Conservation (phyloP, 2,888 invertebrate genomes). For the Melanophora roralis region DNA sequence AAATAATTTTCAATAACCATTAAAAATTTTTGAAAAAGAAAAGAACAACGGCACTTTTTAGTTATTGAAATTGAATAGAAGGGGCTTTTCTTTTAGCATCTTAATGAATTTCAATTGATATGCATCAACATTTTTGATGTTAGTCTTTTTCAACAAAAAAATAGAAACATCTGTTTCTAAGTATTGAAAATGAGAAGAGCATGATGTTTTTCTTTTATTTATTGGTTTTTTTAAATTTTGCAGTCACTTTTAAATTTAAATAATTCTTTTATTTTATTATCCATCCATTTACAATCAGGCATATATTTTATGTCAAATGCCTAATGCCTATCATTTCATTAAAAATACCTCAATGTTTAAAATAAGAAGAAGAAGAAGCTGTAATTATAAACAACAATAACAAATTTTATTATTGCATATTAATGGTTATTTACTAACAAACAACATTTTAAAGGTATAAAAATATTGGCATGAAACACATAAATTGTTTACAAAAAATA, state of each 20-base stretch:
- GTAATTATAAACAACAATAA: background rate
- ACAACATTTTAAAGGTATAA: too few species aligned
- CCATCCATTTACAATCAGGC: background rate
- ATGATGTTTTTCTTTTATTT: conserved; percentile 16
- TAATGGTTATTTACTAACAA: background rate
- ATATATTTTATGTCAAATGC: conserved; percentile 41
- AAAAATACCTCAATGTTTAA: background rate
- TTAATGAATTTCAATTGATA: conserved; percentile 51
- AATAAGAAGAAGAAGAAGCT: background rate
- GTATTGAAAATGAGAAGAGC: background rate
- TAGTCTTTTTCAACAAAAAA: background rate
- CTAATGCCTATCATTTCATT: conserved; percentile 43
- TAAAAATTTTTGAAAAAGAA: conserved; percentile 5
- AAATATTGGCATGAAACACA: too few species aligned
- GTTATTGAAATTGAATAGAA: background rate
- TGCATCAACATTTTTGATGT: conserved; percentile 42
- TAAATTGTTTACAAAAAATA: too few species aligned
- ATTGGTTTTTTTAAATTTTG: too few species aligned
- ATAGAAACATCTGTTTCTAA: conserved; percentile 44
- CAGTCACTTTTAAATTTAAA: conserved; percentile 13
- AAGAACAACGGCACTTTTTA: conserved; percentile 21
- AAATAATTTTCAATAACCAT: conserved; percentile 38
- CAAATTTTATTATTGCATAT: background rate
- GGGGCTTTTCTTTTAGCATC: conserved; percentile 25
- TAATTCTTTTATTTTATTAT: background rate